Conservation (phyloP, 2,797 vertebrate genomes). For the Echiichthys vipera region DNA sequence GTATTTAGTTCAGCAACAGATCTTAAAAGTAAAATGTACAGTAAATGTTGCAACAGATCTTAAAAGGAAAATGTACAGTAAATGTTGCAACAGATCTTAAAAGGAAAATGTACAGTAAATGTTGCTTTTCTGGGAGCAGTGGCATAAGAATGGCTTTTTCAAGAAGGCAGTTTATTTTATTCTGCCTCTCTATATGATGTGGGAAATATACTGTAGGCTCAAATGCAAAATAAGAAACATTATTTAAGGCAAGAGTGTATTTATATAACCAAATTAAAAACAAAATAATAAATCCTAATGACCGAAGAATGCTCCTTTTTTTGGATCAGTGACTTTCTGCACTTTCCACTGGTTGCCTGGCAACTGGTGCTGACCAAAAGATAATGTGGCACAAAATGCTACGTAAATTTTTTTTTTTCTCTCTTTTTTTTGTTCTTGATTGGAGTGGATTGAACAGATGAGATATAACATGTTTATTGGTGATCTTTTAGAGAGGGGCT, state of each 20-base stretch:
- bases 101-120: neutral
- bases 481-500: neutral
- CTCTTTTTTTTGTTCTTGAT: no score
- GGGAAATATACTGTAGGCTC: neutral
- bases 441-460: neutral
- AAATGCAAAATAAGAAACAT: neutral
- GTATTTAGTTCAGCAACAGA: neutral
- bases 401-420: neutral
- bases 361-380: constrained; percentile 32
- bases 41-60: no score
- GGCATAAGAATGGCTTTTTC: neutral
- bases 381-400: neutral
- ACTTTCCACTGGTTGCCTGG: constrained; percentile 40
- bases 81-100: no score
- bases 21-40: no score
- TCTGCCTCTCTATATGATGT: neutral
- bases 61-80: no score
- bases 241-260: neutral
- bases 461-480: neutral
- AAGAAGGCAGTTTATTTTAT: neutral
- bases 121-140: neutral
- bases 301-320: neutral
- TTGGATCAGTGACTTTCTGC: constrained; percentile 5
- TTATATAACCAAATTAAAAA: neutral
- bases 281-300: neutral